Base-by-base conservation (phyloP, 2,888 invertebrate species). In the Apodemia mormo region DNA sequence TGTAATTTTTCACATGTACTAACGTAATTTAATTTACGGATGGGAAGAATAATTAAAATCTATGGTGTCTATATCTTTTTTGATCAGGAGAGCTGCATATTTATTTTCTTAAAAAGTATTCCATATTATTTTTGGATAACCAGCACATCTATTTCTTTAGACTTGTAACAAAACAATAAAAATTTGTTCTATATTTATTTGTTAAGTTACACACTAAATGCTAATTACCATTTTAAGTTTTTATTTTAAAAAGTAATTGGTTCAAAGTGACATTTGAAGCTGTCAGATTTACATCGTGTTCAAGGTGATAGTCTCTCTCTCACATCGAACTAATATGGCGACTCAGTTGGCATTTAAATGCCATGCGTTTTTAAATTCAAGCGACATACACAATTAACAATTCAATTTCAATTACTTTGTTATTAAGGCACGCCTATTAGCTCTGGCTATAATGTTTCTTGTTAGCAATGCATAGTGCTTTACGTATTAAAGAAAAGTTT, bases 231-330 rank as follows among this genome's bases (percentile, higher is more conserved):
- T 64, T 64, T 30, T 45, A 12, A 22, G 49, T 33, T 10, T 65
- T 49, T 56, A 66, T 58, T 69, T 10, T 61, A 68, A 45, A 66
- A 49, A 65, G 66, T 67, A 68, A 74, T 73, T 73, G 86, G 84
- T 86, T 82, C 85, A 80, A 87, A 91, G 89, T 89, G 89, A 89
- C 90, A 92, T 88, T 92, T 88, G 88, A 88, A 84, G 88, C 86
- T 92, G 92, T 93, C 92, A 92, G 92, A 92, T 92, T 92, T 93
- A 92, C 90, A 90, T 88, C 88, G 87, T 81, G 85, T 86, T 90
- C 92, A 92, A 92, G 93, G 92, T 87, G 90, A 92, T 89, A 91
- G 89, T 87, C 89, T 88, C 90, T 88, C 87, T 87, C 86, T 86
- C 86, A 89, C 85, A 84, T 83, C 86, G 88, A 82, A 83, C 86